Evolutionary conservation across 2,797 vertebrate species (phyloP), one percentile per base, ranked within the genome.

Genomic region (Discoglossus pictus): DNA sequence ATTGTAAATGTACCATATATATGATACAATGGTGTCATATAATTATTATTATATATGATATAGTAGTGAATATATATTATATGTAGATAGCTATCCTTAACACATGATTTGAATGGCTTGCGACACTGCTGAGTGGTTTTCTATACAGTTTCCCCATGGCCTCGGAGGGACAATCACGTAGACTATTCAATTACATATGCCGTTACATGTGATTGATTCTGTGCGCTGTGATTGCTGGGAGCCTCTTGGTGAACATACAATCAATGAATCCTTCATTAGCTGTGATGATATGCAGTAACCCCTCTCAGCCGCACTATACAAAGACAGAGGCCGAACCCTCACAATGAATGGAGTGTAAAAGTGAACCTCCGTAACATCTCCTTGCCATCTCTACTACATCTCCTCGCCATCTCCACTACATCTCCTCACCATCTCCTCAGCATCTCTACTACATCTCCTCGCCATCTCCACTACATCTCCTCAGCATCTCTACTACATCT

Each of bases 251-350:
- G 48, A 71, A 58, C 52, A 71, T 52, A 52, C 60, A 71, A 58
- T 71, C 60, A 59, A 64, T 71, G 68, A 48, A 64, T 51, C 50
- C 23, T 58, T 71, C 61, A 71, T 71, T 71, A 51, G 52, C 60
- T 44, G 36, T 15, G 36, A 64, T 51, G 52, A 42, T 64, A 43
- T 59, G 52, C 68, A 20, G 53, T 16, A n/a, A 34, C 38, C 52
- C 20, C 60, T 64, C 24, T 42, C 46, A 24, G 15, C 34, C 27
- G 15, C 50, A 53, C 39, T 48, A 35, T 36, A 13, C 35, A 44
- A 52, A 44, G 55, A 43, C 55, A 27, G 43, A 10, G 10, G 17
- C 18, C 10, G 42, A 35, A 61, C n/a, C 9, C 43, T 42, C 46
- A 27, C 18, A 27, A 61, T 44, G 24, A 68, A 68, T 61, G 36